Conservation (phyloP, 2,113 vertebrate genomes). For the Asarcornis scutulata region DNA sequence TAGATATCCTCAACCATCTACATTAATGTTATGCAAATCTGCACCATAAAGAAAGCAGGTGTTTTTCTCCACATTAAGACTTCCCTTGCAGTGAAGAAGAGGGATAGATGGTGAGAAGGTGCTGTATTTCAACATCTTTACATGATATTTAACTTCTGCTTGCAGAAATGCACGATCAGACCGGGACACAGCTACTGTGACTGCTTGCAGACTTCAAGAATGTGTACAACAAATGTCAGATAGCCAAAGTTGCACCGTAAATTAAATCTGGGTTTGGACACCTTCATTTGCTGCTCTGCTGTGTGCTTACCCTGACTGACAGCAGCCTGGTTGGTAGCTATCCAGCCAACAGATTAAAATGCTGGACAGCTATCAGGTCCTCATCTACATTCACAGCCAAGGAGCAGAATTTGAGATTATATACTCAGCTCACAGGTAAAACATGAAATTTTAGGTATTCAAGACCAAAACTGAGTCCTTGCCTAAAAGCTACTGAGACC, state of each 20-base stretch:
- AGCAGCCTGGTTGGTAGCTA: background rate
- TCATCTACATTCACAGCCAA: background rate
- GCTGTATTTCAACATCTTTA: background rate
- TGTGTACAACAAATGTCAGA: background rate
- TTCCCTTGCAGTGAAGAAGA: background rate
- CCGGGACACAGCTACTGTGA: background rate
- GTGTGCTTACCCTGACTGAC: background rate
- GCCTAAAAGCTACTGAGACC: background rate
- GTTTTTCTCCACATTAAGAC: background rate
- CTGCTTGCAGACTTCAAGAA: background rate
- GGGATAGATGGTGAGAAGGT: background rate
- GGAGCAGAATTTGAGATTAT: background rate
- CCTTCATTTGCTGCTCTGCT: background rate
- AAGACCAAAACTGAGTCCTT: background rate
- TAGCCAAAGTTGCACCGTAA: background rate
- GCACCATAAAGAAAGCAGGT: background rate
- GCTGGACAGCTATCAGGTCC: background rate
- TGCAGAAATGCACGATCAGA: background rate
- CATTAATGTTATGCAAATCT: background rate
- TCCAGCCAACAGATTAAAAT: background rate
- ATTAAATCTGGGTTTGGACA: background rate
- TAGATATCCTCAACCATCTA: background rate
- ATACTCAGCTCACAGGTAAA: background rate
- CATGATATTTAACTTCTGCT: background rate
- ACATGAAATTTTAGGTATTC: background rate